Evolutionary conservation across 2,888 invertebrate species (phyloP).

Genomic region (Lithophane leautieri): DNA sequence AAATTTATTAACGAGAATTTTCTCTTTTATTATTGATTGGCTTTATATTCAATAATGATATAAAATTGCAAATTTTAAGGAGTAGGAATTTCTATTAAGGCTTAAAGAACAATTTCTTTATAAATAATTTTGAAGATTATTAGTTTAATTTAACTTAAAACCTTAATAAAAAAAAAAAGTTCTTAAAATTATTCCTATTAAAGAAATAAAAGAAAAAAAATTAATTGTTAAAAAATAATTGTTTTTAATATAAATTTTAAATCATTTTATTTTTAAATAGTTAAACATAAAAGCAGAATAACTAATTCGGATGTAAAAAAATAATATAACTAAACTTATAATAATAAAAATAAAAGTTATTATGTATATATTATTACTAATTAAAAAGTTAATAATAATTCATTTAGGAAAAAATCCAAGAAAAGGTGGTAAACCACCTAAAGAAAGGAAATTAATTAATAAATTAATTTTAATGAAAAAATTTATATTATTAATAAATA

Average conservation of each 20-base stretch:
- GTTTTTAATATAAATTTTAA: conserved; percentile 81
- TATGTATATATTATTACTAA: conserved; percentile 81
- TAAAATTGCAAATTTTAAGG: conserved; percentile 92
- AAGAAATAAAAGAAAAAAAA: conserved; percentile 75
- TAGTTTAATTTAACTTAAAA: conserved; percentile 91
- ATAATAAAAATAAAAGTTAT: conserved; percentile 86
- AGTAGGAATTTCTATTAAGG: conserved; percentile 84
- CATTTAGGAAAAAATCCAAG: conserved; percentile 92
- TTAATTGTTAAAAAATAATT: conserved; percentile 75
- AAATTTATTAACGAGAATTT: conserved; percentile 91
- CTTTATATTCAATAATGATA: conserved; percentile 90
- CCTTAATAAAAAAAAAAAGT: conserved; percentile 84
- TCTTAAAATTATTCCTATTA: conserved; percentile 79
- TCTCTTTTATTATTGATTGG: conserved; percentile 87
- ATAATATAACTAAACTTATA: conserved; percentile 89
- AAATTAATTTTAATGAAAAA: conserved; percentile 86
- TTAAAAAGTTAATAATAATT: conserved; percentile 89
- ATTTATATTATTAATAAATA: conserved; percentile 84
- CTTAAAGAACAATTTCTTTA: conserved; percentile 90
- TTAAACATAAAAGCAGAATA: conserved; percentile 87
- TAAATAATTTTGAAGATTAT: no score
- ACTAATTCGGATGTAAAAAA: conserved; percentile 89
- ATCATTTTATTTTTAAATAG: conserved; percentile 87
- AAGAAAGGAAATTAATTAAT: conserved; percentile 89
- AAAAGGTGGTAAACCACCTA: conserved; percentile 91